These are phyloP conservation scores for Muschampia plurimacula DNA, from an alignment of 2,888 invertebrate species.

Conservation along the genomic window DNA sequence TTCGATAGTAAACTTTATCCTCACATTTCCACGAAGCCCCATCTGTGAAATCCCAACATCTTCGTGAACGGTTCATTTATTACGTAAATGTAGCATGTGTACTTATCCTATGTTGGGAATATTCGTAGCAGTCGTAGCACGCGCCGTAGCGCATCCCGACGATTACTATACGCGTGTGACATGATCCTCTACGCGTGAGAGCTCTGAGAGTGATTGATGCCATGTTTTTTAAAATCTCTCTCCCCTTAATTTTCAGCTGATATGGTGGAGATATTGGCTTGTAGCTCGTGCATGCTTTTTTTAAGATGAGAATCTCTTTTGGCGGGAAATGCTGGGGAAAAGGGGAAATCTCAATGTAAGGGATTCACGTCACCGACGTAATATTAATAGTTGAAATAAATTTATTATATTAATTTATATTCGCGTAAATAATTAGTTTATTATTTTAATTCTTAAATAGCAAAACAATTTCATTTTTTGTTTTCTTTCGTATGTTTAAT, in stretches of 20 bases:
- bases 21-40: not conserved
- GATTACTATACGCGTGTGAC: conserved; percentile 2
- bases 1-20: not conserved
- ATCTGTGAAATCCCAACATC: not conserved
- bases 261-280: not conserved
- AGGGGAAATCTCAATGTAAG: too few species aligned
- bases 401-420: too few species aligned
- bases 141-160: conserved; percentile 14
- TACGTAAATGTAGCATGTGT: not conserved
- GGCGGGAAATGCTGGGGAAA: too few species aligned
- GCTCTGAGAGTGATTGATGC: conserved; percentile 32
- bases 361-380: too few species aligned
- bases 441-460: too few species aligned
- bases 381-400: too few species aligned
- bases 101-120: not conserved
- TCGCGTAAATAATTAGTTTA: too few species aligned
- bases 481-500: too few species aligned
- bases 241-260: not conserved
- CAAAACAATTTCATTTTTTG: too few species aligned
- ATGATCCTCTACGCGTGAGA: conserved; percentile 30
- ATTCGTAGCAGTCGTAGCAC: conserved; percentile 23
- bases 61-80: conserved; percentile 7
- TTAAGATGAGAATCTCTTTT: not conserved
- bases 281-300: not conserved
- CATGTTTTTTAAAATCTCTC: not conserved